Base-by-base conservation (phyloP, 2,797 vertebrate genomes). In the Oryzias dopingdopingensis region DNA sequence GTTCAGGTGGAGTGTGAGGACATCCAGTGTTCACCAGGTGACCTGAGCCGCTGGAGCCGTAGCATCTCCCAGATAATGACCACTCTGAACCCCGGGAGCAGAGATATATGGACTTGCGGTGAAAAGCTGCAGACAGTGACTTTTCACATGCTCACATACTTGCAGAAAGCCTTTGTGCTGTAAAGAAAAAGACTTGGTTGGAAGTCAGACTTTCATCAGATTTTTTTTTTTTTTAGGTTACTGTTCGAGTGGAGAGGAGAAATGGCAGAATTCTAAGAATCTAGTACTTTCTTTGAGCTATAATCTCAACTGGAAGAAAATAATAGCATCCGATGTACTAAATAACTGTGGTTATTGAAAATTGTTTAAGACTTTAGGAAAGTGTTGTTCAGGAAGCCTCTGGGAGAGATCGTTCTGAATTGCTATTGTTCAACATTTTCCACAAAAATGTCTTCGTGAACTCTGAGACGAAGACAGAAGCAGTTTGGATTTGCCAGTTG, bases 51-150 rank as follows among this genome's bases (percentile, higher is more conserved):
- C 86, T 73, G 82, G 79, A 84, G 82, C 84, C 62, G 81, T 59
- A 84, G 79, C 80, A 80, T 85, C 80, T 85, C 77, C 76, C 67
- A 83, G 83, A 89, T 91, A 91, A 91, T 90, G 87, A 88, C 84
- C 81, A 82, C 76, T 83, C 84, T 79, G 79, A 78, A 83, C 81
- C 75, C 76, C 75, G 70, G 82, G 78, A 84, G 80, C 81, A 81
- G 79, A 63, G 74, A 68, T 72, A 59, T 85, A 85, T 79, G 72
- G 74, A 76, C 76, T 43, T 20, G 2, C 15, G 1, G 73, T 50
- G 65, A 61, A 77, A 83, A 81, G 74, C 77, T 72, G 74, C 68
- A 18, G 59, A 75, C 72, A 70, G 78, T 81, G 81, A 85, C 83
- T 85, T 80, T 84, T 84, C 70, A 87, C 85, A 80, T 75, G 71